phyloP scores from a whole-genome alignment of 2,797 vertebrate genomes.

The Spondyliosoma cantharus region DNA sequence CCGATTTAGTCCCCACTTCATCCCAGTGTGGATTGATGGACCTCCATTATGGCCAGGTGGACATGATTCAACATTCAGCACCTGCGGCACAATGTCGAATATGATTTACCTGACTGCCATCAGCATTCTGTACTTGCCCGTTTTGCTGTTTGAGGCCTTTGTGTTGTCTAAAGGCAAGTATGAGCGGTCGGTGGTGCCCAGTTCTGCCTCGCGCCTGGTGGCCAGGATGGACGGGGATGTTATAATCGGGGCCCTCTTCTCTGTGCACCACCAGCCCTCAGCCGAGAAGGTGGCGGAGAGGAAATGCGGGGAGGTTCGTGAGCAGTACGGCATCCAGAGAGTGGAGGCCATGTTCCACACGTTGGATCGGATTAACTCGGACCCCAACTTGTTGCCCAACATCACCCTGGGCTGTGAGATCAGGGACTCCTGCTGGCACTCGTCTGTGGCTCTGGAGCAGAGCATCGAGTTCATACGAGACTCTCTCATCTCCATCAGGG shows the following conservation, averaged over 20 bases:
- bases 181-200: conserved; percentile 84
- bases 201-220: conserved; percentile 90
- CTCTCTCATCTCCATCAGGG: conserved; percentile 96
- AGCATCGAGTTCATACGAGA: conserved; percentile 99
- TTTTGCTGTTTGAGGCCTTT: conserved; percentile 85
- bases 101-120: conserved; percentile 85
- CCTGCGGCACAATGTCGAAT: conserved; percentile 78
- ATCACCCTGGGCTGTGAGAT: conserved; percentile 98
- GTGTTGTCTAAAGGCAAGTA: conserved; percentile 81
- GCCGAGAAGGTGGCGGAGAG: conserved; percentile 96
- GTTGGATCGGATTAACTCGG: conserved; percentile 94
- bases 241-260: conserved; percentile 97
- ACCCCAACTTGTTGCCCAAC: conserved; percentile 94
- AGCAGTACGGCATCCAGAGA: conserved; percentile 97
- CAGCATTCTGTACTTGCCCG: conserved; percentile 82
- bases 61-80: conserved; percentile 77
- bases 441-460: conserved; percentile 96
- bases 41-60: conserved; percentile 63
- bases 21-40: conserved; percentile 67
- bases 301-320: conserved; percentile 95
- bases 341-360: conserved; percentile 99
- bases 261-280: conserved; percentile 95
- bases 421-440: conserved; percentile 98
- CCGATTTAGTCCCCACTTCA: conserved; percentile 13
- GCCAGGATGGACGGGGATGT: conserved; percentile 97